Conservation (phyloP, 2,888 invertebrate genomes). For the Apamea anceps region DNA sequence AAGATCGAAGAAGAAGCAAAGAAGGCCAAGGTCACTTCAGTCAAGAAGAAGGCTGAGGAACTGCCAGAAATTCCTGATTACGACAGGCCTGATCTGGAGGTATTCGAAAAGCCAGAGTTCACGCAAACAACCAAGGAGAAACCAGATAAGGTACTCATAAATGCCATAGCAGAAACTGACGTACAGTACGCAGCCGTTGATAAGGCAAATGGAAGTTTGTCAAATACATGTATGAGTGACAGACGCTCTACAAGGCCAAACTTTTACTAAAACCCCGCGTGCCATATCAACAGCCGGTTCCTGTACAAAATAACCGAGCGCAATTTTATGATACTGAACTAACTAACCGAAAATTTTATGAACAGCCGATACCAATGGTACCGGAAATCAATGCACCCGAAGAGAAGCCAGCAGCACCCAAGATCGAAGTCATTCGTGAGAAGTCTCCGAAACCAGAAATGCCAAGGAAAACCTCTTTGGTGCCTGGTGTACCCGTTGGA, state of each 20-base stretch:
- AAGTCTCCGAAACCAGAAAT: constrained; percentile 92
- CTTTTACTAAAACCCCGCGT: not conserved
- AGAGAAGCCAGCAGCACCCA: constrained; percentile 92
- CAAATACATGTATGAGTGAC: not conserved
- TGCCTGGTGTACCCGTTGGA: constrained; percentile 88
- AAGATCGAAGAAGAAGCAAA: constrained; percentile 86
- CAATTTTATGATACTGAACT: not conserved
- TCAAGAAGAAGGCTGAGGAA: constrained; percentile 90
- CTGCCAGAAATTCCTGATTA: constrained; percentile 93
- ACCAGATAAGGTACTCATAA: constrained; percentile 76
- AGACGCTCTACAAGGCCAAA: not conserved
- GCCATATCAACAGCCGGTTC: not conserved
- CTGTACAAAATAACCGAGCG: not conserved
- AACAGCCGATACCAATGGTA: constrained; percentile 84
- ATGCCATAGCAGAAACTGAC: constrained; percentile 69
- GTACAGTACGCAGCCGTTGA: not conserved
- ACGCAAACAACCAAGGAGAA: constrained; percentile 88
- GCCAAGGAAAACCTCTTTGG: constrained; percentile 93
- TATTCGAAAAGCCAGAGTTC: constrained; percentile 91
- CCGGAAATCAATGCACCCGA: constrained; percentile 94
- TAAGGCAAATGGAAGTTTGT: not conserved
- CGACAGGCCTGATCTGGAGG: constrained; percentile 93
- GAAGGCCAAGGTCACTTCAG: constrained; percentile 86
- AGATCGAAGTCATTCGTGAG: constrained; percentile 96
- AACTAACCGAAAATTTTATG: constrained; percentile 32